phyloP scores from a whole-genome alignment of 2,113 vertebrate species.

The Coracopsis vasa region DNA sequence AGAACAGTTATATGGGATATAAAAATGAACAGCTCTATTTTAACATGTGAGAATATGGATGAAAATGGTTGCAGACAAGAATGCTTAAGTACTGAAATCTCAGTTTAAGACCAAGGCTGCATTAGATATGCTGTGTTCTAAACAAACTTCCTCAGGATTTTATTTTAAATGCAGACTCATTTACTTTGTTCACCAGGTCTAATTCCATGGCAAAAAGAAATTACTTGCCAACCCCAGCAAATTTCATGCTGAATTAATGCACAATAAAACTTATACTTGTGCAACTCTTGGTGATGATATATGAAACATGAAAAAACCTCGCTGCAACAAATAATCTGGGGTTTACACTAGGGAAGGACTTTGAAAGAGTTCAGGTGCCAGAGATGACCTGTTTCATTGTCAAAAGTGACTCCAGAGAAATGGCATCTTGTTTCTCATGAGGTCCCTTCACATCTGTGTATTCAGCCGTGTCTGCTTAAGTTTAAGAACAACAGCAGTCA shows the following conservation, averaged over 20 bases:
- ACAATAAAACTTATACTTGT: neutral
- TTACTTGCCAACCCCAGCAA: neutral
- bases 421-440: neutral
- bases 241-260: neutral
- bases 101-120: neutral
- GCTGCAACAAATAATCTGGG: neutral
- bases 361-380: neutral
- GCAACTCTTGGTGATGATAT: neutral
- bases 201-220: neutral
- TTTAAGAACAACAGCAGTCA: neutral
- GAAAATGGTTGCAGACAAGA: neutral
- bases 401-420: neutral
- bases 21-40: neutral
- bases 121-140: neutral
- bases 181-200: neutral
- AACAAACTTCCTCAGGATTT: neutral
- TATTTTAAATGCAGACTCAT: neutral
- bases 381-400: neutral
- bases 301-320: neutral
- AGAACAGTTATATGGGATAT: neutral
- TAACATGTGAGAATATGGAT: neutral
- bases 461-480: neutral
- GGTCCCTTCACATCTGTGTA: neutral
- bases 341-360: neutral
- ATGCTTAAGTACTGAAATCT: neutral